A percentile compares a stretch with the other conserved stretches of the same genome.
Evolutionary conservation across 2,113 vertebrate genomes (phyloP).

Genomic region (Pao palembangensis): DNA sequence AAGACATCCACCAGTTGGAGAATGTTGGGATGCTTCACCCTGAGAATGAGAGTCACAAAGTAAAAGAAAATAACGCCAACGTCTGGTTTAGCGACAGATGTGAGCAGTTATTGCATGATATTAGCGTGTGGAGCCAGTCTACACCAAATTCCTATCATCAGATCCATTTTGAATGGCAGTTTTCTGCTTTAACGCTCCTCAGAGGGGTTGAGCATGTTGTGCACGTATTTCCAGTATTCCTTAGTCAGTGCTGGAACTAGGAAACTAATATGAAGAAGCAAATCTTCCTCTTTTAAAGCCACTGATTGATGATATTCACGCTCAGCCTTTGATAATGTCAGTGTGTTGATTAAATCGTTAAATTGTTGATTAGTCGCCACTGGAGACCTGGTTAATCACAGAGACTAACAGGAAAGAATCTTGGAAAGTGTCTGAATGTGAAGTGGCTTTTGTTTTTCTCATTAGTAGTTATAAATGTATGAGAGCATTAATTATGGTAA

Average conservation of each 20-base stretch:
- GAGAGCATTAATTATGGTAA: no score
- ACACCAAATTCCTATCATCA: not conserved
- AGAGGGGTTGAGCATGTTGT: no score
- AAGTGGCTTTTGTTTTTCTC: not conserved
- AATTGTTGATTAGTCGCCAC: slow-evolving; percentile 23
- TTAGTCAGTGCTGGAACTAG: not conserved
- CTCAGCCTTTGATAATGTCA: slow-evolving; percentile 9
- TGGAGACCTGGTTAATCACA: slow-evolving; percentile 22
- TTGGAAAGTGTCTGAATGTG: no score
- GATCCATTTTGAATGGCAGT: no score
- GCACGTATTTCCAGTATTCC: no score
- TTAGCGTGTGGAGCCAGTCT: not conserved
- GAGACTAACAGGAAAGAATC: slow-evolving; percentile 8
- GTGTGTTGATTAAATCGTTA: not conserved
- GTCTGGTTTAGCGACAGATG: not conserved
- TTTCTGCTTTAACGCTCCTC: no score
- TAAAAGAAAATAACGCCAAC: slow-evolving; percentile 10
- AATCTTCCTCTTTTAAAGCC: not conserved
- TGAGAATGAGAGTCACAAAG: slow-evolving; percentile 49
- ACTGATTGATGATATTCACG: slow-evolving; percentile 16
- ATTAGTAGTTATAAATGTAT: no score
- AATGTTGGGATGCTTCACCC: slow-evolving; percentile 98
- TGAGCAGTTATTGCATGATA: not conserved
- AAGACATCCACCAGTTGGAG: slow-evolving; percentile 95
- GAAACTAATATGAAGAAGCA: not conserved